A percentile compares a stretch with the other conserved stretches of the same genome.
Conservation (phyloP, 2,888 invertebrate genomes). For the Xylocampa areola region DNA sequence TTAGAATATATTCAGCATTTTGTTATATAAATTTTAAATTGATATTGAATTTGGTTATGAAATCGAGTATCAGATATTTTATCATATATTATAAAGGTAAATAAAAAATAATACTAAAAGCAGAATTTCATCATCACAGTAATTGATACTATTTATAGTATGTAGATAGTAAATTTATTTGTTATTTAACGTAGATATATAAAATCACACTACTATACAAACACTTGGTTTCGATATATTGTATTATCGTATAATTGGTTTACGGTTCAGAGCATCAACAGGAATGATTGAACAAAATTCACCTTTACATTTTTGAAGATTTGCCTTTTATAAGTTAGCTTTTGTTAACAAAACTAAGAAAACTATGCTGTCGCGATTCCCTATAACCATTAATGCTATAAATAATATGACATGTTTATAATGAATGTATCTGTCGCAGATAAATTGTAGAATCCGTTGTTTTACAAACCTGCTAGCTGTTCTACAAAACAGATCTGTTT, state of each 20-base stretch:
- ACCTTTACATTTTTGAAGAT: conserved; percentile 21
- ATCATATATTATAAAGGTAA: no score
- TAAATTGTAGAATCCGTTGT: no score
- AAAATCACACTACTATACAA: not conserved
- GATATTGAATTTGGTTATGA: no score
- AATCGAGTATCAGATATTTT: conserved; percentile 1
- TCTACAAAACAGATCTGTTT: no score
- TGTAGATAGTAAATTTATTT: conserved; percentile 13
- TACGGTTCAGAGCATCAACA: no score
- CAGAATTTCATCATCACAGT: conserved; percentile 5
- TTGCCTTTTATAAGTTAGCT: not conserved
- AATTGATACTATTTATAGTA: conserved; percentile 1
- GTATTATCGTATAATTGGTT: no score
- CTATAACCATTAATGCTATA: conserved; percentile 11
- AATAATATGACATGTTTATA: not conserved
- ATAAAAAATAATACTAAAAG: no score
- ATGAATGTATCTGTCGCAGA: not conserved
- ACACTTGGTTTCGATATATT: no score
- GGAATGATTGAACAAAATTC: not conserved
- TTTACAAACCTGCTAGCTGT: no score
- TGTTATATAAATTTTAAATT: no score
- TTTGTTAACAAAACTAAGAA: not conserved
- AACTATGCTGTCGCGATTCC: conserved; percentile 6
- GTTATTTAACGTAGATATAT: conserved; percentile 9
- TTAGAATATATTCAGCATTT: no score